These are phyloP conservation scores for Charadrius vociferus DNA, from an alignment of 2,113 vertebrate genomes.

Conservation along the genomic window DNA sequence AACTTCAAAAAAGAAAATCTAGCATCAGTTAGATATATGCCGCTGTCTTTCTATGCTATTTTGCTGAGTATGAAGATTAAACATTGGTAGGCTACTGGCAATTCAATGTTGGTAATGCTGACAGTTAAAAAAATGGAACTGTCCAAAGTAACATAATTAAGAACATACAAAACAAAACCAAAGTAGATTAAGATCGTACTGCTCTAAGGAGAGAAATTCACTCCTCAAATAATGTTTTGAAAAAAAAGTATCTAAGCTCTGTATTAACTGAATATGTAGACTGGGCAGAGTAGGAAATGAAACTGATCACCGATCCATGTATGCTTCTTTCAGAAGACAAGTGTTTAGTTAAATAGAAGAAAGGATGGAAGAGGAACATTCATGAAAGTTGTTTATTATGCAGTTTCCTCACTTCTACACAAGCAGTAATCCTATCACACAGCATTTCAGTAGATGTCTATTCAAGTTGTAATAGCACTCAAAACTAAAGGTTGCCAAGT, in stretches of 20 bases:
- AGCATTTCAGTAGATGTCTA: neutral
- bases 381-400: neutral
- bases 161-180: neutral
- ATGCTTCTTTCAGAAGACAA: neutral
- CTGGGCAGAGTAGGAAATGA: neutral
- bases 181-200: neutral
- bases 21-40: accelerated
- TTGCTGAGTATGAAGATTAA: neutral
- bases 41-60: neutral
- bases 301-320: accelerated
- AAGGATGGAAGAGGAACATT: neutral
- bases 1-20: neutral
- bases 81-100: neutral
- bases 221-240: neutral
- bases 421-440: neutral
- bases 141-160: neutral
- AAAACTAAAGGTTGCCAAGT: neutral
- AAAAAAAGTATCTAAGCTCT: neutral
- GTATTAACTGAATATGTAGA: neutral
- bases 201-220: neutral
- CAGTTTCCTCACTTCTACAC: neutral
- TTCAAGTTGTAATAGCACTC: neutral
- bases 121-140: neutral
- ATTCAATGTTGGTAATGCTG: neutral
- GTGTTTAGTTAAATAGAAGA: neutral